Conservation (phyloP, 2,797 vertebrate species). For the Avahi laniger region DNA sequence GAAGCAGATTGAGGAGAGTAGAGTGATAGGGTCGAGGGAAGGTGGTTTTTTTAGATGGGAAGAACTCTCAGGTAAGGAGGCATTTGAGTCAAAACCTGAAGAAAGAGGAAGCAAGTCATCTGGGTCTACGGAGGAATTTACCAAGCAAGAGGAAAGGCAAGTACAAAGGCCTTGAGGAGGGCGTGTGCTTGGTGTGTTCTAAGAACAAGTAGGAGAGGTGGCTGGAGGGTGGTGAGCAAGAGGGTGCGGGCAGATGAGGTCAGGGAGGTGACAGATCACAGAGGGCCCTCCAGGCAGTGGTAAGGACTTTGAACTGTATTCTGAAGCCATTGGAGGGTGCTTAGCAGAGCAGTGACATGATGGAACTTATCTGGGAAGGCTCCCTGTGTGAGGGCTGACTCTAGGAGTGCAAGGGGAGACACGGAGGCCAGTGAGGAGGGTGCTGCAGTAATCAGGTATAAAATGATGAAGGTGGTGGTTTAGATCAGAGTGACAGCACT, state of each 20-base stretch:
- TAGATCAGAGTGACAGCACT: not conserved
- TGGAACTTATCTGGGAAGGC: not conserved
- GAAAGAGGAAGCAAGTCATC: not conserved
- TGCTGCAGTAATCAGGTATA: not conserved
- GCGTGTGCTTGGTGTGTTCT: not conserved
- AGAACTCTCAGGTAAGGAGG: not conserved
- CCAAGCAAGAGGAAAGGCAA: not conserved
- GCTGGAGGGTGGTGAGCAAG: not conserved
- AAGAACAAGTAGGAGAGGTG: not conserved
- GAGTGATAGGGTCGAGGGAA: not conserved
- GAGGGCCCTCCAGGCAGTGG: not conserved
- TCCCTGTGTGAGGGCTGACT: not conserved
- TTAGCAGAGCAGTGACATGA: not conserved
- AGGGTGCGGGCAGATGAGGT: not conserved
- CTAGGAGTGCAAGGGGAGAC: not conserved
- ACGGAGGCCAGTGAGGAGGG: not conserved
- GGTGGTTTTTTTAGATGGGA: not conserved
- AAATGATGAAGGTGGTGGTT: not conserved
- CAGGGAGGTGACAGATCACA: not conserved
- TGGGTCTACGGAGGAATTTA: not conserved
- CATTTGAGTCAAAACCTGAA: slow-evolving; percentile 5
- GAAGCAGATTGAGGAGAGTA: not conserved
- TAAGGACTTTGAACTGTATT: not conserved
- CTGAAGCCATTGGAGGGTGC: not conserved
- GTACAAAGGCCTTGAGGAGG: not conserved